Conservation (phyloP, 2,888 invertebrate species). For the Heliconius hortense region DNA sequence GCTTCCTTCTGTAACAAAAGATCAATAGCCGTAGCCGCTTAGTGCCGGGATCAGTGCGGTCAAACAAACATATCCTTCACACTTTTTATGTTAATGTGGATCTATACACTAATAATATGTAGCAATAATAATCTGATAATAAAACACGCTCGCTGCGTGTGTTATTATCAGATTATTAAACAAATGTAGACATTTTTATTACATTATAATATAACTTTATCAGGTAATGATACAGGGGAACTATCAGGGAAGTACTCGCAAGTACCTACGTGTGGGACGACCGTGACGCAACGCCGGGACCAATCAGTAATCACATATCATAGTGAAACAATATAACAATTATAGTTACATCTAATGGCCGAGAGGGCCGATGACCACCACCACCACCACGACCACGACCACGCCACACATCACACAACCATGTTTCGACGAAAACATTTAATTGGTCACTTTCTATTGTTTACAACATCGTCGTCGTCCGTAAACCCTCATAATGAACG, state of each 20-base stretch:
- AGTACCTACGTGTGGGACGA: not conserved
- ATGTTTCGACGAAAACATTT: not conserved
- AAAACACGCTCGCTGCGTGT: not conserved
- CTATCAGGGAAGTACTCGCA: not conserved
- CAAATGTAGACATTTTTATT: not conserved
- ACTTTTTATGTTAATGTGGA: not conserved
- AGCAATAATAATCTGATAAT: not conserved
- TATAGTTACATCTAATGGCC: not conserved
- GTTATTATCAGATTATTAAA: not conserved
- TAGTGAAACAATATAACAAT: not conserved
- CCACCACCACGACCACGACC: too few relatives aligned
- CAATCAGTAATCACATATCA: not conserved
- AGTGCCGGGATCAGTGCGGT: not conserved
- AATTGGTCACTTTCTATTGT: slow-evolving; percentile 2
- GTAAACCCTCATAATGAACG: not conserved
- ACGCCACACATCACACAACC: not conserved
- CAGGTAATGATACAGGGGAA: not conserved
- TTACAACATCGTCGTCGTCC: not conserved
- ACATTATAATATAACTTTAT: not conserved
- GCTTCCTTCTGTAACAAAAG: too few relatives aligned
- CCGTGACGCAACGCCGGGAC: not conserved
- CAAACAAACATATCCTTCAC: not conserved
- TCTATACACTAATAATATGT: not conserved
- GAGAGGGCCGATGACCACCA: not conserved
- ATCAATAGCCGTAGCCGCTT: too few relatives aligned